Percentiles rank a stretch among this genome's conserved stretches.
Evolutionary conservation across 1,140 invertebrate species (phyloP).

Genomic region (Catajapyx aquilonaris): DNA sequence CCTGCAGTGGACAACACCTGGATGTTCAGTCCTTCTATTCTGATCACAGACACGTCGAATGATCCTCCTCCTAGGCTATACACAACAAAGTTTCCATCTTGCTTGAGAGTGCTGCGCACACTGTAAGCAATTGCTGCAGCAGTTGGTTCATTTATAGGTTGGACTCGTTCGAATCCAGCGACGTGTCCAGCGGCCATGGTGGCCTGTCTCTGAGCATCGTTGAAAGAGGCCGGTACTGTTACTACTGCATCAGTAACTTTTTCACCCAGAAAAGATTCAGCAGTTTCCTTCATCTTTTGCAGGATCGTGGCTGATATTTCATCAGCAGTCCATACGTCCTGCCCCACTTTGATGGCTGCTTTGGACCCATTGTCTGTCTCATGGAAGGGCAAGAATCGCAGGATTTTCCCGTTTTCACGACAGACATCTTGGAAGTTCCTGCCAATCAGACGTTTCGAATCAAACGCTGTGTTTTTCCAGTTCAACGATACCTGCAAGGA

Average conservation of each 20-base stretch:
- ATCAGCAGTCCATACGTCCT: no score
- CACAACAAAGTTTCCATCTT: slow-evolving; percentile 27
- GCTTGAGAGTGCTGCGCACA: slow-evolving; percentile 16
- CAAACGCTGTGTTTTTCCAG: no score
- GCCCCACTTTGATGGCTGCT: no score
- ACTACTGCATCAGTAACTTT: slow-evolving; percentile 17
- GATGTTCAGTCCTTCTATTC: slow-evolving; percentile 37
- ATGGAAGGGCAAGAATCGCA: no score
- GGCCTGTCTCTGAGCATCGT: slow-evolving; percentile 19
- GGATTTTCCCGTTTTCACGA: no score
- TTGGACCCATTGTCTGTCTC: no score
- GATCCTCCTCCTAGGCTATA: no score
- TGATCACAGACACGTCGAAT: slow-evolving; percentile 41
- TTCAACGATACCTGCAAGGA: no score
- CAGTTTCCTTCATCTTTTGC: slow-evolving; percentile 20
- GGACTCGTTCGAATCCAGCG: slow-evolving; percentile 20
- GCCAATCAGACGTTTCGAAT: no score
- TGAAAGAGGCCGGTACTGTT: slow-evolving; percentile 26
- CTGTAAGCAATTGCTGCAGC: slow-evolving; percentile 25
- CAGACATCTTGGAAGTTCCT: no score
- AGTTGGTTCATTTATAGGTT: slow-evolving; percentile 22
- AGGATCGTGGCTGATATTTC: slow-evolving; percentile 28
- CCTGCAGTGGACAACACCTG: slow-evolving; percentile 21
- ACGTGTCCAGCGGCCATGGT: slow-evolving; percentile 12
- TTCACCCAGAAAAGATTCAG: slow-evolving; percentile 16